Evolutionary conservation across 1,140 invertebrate genomes (phyloP).

Genomic region (Drosophila nikananu): DNA sequence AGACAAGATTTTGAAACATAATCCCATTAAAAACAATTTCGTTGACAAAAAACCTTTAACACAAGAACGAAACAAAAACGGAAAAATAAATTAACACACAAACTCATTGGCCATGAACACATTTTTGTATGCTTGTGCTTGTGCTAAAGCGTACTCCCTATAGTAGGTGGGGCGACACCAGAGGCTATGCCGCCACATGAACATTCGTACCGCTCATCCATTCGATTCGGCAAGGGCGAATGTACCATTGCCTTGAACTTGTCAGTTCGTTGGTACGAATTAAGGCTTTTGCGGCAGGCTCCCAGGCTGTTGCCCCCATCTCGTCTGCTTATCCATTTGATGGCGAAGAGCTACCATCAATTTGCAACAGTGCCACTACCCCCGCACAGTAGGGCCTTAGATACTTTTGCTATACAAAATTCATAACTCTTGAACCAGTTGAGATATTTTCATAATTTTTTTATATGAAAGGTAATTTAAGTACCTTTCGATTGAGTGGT

Average conservation of each 20-base stretch:
- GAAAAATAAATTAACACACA: neutral
- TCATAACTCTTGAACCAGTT: too few relatives aligned
- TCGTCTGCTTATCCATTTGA: constrained; percentile 40
- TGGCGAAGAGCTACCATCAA: constrained; percentile 37
- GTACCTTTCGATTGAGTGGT: too few relatives aligned
- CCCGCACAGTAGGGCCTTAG: too few relatives aligned
- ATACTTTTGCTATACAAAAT: too few relatives aligned
- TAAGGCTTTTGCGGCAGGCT: constrained; percentile 36
- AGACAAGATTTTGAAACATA: neutral
- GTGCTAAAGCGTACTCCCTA: constrained; percentile 59
- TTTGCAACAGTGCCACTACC: constrained; percentile 25
- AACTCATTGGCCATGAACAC: neutral
- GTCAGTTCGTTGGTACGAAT: constrained; percentile 58
- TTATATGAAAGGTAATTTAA: too few relatives aligned
- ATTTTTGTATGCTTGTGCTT: constrained; percentile 30
- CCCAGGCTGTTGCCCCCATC: constrained; percentile 41
- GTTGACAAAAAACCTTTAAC: neutral
- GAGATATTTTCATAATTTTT: too few relatives aligned
- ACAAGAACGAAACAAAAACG: neutral
- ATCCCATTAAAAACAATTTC: neutral
- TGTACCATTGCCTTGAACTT: constrained; percentile 65
- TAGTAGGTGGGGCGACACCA: constrained; percentile 42
- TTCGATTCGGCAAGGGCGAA: constrained; percentile 10
- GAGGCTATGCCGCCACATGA: constrained; percentile 18
- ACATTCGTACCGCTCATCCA: constrained; percentile 22